Evolutionary conservation across 35 echinoderm and acorn worm species (phyloP).

Genomic region (Ophioderma brevispina): DNA sequence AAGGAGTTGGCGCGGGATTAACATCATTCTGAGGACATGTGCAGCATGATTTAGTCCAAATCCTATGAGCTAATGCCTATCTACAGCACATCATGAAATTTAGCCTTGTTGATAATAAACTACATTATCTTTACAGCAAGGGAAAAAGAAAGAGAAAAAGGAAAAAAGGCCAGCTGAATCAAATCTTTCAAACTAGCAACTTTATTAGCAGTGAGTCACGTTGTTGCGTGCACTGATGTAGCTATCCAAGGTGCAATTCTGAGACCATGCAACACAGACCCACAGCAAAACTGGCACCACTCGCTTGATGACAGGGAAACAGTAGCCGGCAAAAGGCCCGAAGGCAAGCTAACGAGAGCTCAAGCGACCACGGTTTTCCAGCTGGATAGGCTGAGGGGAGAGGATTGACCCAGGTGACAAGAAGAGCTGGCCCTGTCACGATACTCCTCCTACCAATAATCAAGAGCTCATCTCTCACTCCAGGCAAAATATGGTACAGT

Average conservation of each 20-base stretch:
- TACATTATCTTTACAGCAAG: no score
- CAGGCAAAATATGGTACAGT: background rate
- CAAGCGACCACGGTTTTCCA: background rate
- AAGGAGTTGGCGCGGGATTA: background rate
- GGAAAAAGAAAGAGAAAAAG: no score
- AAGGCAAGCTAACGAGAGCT: background rate
- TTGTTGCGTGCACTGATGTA: no score
- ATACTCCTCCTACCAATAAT: conserved; percentile 1
- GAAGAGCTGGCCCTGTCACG: background rate
- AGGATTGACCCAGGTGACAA: background rate
- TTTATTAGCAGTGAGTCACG: no score
- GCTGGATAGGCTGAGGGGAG: background rate
- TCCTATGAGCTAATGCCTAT: background rate
- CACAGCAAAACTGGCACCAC: background rate
- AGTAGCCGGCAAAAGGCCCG: background rate
- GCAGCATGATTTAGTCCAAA: background rate
- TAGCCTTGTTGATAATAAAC: no score
- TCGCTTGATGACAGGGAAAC: background rate
- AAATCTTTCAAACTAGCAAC: no score
- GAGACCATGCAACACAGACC: no score
- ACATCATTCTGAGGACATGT: background rate
- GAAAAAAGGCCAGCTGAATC: no score
- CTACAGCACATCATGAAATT: background rate
- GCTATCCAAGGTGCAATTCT: no score
- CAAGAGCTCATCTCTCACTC: background rate